Evolutionary conservation across 2,113 vertebrate species (phyloP), one percentile per base, ranked within the genome.

Genomic region (Oriolus oriolus): DNA sequence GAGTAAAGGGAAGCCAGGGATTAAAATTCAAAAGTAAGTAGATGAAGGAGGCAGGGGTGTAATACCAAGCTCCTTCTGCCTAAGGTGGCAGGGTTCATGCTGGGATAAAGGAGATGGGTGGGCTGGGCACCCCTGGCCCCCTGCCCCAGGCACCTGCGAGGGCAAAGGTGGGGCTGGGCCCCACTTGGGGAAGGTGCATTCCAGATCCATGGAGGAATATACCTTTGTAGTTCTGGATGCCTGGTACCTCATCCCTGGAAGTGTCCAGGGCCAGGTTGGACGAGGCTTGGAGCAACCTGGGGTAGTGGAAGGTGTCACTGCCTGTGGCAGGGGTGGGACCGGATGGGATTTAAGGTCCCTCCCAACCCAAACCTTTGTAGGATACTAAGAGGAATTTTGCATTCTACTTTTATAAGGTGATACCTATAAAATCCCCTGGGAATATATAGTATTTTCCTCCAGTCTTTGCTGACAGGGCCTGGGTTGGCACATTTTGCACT

Each of bases 141-240:
- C 35, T 60, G 28, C 5, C 39, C 28, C 0, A 0, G 31, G 73
- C n/a, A n/a, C 22, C 74, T 69, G 64, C 1, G 0, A 7, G 57
- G 37, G 39, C 77, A 37, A 2, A 60, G 21, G 13, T 30, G 59
- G 6, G 1, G 4, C 10, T 39, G 39, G 33, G 16, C 45, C 28
- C 16, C 8, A 2, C 30, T 23, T 3, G 1, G 17, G n/a, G 13
- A 45, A 70, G 56, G 27, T 28, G 19, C 19, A n/a, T 44, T 37
- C 31, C 66, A 57, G 44, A 42, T 31, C 42, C 27, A 5, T 12
- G 33, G 11, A 24, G 23, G 45, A 75, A 59, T 45, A 52, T 7
- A 23, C 13, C 30, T 54, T 4, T 18, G 0, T 5, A 11, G 21
- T 41, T 53, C 47, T 68, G 61, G 10, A 24, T 17, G 23, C 27